Percentiles rank a stretch among this genome's conserved stretches.
phyloP scores from a whole-genome alignment of 92 coral and sea anemone genomes.

The Metridium senile region DNA sequence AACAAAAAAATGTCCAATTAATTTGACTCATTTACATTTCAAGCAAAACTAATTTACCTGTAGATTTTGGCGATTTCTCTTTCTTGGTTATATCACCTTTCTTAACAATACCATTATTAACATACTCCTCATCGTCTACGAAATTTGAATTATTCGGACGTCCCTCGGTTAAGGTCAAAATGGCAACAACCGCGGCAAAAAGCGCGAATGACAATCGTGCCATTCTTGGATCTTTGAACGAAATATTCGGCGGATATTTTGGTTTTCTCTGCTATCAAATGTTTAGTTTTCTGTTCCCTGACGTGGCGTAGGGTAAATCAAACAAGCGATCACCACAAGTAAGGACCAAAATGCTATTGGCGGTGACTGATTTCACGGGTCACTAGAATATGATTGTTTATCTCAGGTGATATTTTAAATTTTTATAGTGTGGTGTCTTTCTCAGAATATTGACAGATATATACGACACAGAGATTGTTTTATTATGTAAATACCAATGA shows the following conservation, averaged over 20 bases:
- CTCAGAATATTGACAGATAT: background rate
- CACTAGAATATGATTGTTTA: slow-evolving; percentile 12
- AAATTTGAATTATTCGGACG: slow-evolving; percentile 13
- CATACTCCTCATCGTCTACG: slow-evolving; percentile 27
- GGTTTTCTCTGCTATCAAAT: background rate
- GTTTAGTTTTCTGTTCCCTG: background rate
- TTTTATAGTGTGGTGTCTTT: slow-evolving; percentile 21
- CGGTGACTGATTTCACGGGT: slow-evolving; percentile 27
- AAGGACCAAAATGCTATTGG: slow-evolving; percentile 14
- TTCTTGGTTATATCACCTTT: slow-evolving; percentile 25
- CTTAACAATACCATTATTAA: slow-evolving; percentile 21
- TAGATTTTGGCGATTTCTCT: background rate
- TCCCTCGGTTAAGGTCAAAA: slow-evolving; percentile 6
- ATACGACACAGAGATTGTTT: background rate
- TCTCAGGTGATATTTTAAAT: slow-evolving; percentile 9
- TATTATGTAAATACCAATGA: no score
- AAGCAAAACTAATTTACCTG: slow-evolving; percentile 9
- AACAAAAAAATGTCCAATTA: no score
- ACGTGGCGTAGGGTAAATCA: slow-evolving; percentile 20
- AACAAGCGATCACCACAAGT: slow-evolving; percentile 18
- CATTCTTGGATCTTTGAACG: slow-evolving; percentile 2
- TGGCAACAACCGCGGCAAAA: slow-evolving; percentile 1
- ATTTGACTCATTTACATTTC: background rate
- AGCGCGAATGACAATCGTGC: slow-evolving; percentile 15
- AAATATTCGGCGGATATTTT: background rate